Percentiles rank a stretch among this genome's conserved stretches.
phyloP scores from a whole-genome alignment of 2,797 vertebrate species.

The Sus cebifrons region DNA sequence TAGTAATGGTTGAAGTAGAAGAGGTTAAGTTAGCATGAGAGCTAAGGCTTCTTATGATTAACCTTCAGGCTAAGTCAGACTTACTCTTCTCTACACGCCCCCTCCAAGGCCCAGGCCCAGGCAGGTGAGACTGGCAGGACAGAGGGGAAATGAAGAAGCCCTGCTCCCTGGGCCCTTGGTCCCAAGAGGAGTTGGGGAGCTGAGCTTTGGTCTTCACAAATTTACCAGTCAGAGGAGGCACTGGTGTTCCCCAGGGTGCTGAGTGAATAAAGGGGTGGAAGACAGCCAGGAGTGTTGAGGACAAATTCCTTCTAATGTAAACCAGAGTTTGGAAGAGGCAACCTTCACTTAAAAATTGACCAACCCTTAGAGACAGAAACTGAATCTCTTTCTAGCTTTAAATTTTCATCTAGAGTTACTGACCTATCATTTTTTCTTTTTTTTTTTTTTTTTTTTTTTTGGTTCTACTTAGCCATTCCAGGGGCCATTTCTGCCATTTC shows the following conservation, averaged over 20 bases:
- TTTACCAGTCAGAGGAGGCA: not conserved
- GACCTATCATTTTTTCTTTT: not conserved
- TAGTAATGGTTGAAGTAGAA: not conserved
- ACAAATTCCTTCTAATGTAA: conserved; percentile 58
- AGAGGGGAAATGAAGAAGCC: not conserved
- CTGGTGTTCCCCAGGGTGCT: not conserved
- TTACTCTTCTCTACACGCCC: not conserved
- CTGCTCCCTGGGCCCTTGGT: not conserved
- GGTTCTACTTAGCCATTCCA: not conserved
- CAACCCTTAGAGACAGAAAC: conserved; percentile 26
- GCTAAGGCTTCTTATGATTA: not conserved
- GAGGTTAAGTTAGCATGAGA: not conserved
- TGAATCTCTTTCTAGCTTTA: conserved; percentile 47
- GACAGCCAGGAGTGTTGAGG: not conserved
- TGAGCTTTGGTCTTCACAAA: not conserved
- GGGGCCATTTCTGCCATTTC: not conserved
- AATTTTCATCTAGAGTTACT: conserved; percentile 44
- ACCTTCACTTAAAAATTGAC: conserved; percentile 46
- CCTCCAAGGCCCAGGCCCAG: not conserved
- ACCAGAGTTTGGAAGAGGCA: conserved; percentile 42
- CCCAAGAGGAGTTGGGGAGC: not conserved
- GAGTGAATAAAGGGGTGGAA: not conserved
- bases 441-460: not conserved
- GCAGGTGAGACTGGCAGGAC: not conserved
- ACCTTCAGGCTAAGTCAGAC: not conserved